phyloP scores from a whole-genome alignment of 2,888 invertebrate species.

The Tethea ocularis region DNA sequence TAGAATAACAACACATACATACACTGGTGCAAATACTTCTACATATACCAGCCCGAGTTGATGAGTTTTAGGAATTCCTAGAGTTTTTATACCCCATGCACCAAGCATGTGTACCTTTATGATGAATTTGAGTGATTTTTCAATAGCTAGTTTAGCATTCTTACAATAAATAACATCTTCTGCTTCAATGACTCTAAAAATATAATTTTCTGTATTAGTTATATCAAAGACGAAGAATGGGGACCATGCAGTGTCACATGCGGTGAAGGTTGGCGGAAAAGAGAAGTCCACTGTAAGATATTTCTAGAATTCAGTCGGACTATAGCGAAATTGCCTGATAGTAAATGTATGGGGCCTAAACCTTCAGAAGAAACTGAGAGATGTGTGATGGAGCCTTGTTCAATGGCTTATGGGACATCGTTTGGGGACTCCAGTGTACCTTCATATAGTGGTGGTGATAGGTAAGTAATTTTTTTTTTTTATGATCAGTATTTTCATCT shows the following conservation, averaged over 20 bases:
- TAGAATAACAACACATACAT: constrained; percentile 38
- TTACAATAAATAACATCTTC: constrained; percentile 14
- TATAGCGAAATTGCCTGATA: constrained; percentile 93
- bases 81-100: constrained; percentile 60
- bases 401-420: constrained; percentile 84
- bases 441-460: constrained; percentile 65
- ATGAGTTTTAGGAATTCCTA: constrained; percentile 47
- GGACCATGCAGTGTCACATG: constrained; percentile 96
- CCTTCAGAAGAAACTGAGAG: constrained; percentile 92
- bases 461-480: constrained; percentile 47
- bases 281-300: constrained; percentile 97
- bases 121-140: constrained; percentile 22
- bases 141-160: constrained; percentile 24
- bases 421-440: constrained; percentile 77
- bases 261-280: constrained; percentile 93
- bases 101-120: constrained; percentile 62
- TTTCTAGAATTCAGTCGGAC: constrained; percentile 96
- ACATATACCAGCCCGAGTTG: constrained; percentile 81
- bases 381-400: constrained; percentile 91
- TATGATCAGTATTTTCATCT: background rate
- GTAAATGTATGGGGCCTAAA: constrained; percentile 93
- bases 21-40: constrained; percentile 82
- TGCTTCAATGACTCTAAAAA: constrained; percentile 1
- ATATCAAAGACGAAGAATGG: constrained; percentile 95
- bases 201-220: constrained; percentile 82